Conservation (phyloP, 2,113 vertebrate genomes). For the Halcyon malimbica region DNA sequence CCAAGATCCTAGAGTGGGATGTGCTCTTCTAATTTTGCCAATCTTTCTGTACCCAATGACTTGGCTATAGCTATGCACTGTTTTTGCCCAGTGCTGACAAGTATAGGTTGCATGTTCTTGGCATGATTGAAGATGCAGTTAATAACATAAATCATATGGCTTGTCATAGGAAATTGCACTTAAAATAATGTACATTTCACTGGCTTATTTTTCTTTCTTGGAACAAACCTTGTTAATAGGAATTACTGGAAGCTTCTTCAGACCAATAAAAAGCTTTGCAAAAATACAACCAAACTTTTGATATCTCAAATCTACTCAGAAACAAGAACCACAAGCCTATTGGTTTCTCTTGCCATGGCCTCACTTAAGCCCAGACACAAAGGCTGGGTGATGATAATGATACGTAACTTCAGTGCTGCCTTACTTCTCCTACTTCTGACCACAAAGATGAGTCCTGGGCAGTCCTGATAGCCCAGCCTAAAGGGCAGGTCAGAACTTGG, state of each 20-base stretch:
- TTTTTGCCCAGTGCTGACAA: conserved; percentile 14
- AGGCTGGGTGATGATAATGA: neutral
- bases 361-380: neutral
- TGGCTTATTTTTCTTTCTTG: neutral
- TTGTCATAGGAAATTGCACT: neutral
- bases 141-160: neutral
- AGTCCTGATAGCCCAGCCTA: neutral
- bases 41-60: neutral
- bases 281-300: neutral
- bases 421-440: neutral
- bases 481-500: neutral
- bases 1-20: neutral
- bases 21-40: neutral
- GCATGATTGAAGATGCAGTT: neutral
- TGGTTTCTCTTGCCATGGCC: neutral
- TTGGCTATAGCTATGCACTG: neutral
- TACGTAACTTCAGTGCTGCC: neutral
- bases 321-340: neutral
- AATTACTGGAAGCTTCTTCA: conserved; percentile 19
- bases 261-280: neutral
- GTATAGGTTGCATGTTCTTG: neutral
- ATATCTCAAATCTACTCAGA: neutral
- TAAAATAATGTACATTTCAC: neutral
- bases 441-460: neutral
- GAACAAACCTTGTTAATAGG: neutral